Evolutionary conservation across 2,113 vertebrate species (phyloP).

Genomic region (Vidua macroura): DNA sequence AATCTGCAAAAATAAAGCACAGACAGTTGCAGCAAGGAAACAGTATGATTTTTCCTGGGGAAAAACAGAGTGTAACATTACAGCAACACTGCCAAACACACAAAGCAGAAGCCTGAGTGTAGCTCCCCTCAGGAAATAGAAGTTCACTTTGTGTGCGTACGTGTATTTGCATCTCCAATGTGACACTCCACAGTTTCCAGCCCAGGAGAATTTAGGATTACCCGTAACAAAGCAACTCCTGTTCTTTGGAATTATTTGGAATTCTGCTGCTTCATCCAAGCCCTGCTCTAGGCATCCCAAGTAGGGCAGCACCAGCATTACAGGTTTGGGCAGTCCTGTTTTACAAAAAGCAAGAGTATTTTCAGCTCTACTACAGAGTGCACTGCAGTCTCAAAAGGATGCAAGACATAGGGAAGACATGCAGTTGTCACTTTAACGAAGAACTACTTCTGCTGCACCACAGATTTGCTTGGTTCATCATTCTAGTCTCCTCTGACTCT

Average conservation of each 20-base stretch:
- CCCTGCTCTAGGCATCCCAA: rapidly evolving
- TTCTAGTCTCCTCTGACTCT: neutral
- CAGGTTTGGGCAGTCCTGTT: neutral
- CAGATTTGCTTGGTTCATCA: neutral
- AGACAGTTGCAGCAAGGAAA: neutral
- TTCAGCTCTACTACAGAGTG: neutral
- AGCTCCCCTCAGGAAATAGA: neutral
- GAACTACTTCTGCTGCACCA: neutral
- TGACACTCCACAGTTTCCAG: neutral
- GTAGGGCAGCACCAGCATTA: rapidly evolving
- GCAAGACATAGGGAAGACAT: neutral
- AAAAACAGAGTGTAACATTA: neutral
- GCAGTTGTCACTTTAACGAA: neutral
- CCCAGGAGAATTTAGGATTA: neutral
- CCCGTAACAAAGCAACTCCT: neutral
- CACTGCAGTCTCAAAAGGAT: neutral
- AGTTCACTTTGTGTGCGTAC: rapidly evolving
- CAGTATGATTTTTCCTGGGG: neutral
- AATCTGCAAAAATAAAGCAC: neutral
- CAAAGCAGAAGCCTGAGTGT: neutral
- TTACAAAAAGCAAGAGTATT: neutral
- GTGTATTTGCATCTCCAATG: neutral
- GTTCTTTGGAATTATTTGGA: neutral
- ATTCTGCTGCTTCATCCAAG: neutral
- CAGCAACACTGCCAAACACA: neutral